phyloP scores from a whole-genome alignment of 1,140 invertebrate genomes.

The Micrasema longulum region DNA sequence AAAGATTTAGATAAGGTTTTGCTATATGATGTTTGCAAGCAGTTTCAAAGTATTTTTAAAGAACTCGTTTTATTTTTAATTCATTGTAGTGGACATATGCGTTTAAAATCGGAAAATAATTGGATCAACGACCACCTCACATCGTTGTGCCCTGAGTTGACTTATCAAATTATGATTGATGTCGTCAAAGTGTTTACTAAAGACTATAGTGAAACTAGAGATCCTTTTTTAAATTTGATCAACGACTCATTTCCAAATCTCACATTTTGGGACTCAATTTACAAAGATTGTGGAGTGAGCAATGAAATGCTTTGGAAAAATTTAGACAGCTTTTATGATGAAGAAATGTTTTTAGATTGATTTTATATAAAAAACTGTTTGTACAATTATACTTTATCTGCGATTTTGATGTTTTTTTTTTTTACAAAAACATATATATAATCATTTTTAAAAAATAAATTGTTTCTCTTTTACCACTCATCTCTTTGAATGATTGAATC shows the following conservation, averaged over 20 bases:
- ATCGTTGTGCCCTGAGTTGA: constrained; percentile 65
- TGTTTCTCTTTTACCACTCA: too few species aligned
- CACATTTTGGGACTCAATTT: constrained; percentile 41
- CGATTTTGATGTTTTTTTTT: too few species aligned
- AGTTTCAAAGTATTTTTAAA: constrained; percentile 64
- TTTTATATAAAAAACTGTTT: not conserved
- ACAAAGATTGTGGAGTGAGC: constrained; percentile 31
- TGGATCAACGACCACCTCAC: constrained; percentile 58
- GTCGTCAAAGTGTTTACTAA: constrained; percentile 59
- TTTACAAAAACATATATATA: too few species aligned
- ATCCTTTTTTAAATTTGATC: constrained; percentile 18
- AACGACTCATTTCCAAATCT: constrained; percentile 34
- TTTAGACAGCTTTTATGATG: constrained; percentile 45
- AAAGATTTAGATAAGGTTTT: constrained; percentile 62
- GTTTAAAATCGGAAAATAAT: constrained; percentile 57
- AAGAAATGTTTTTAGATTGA: constrained; percentile 44
- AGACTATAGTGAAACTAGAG: constrained; percentile 16
- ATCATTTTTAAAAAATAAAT: too few species aligned
- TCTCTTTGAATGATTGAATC: too few species aligned
- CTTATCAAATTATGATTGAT: constrained; percentile 64
- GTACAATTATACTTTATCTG: too few species aligned
- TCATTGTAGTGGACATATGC: constrained; percentile 67
- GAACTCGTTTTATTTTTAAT: constrained; percentile 69
- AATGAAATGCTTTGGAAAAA: constrained; percentile 38
- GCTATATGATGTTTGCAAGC: constrained; percentile 62